Percentiles rank a stretch among this genome's conserved stretches.
Conservation (phyloP, 2,888 invertebrate genomes). For the Erannis defoliaria region DNA sequence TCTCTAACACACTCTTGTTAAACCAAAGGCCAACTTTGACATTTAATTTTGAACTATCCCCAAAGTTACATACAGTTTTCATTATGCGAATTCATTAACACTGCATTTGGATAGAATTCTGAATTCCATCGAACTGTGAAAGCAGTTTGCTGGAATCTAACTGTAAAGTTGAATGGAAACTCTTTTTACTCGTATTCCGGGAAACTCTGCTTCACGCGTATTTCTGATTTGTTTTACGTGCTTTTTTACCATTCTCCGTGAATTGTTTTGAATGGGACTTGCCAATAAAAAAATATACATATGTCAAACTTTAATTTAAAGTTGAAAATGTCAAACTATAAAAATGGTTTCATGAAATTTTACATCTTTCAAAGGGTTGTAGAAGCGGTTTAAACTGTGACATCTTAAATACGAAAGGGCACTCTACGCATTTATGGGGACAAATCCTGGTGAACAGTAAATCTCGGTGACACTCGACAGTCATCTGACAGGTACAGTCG, state of each 20-base stretch:
- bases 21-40: slow-evolving; percentile 42
- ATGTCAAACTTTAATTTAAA: background rate
- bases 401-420: slow-evolving; percentile 38
- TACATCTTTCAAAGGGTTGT: slow-evolving; percentile 23
- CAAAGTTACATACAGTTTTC: slow-evolving; percentile 62
- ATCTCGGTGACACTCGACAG: slow-evolving; percentile 69
- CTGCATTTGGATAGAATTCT: slow-evolving; percentile 67
- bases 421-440: slow-evolving; percentile 53
- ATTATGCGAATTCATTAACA: slow-evolving; percentile 69
- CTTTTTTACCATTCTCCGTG: slow-evolving; percentile 32
- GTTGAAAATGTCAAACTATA: background rate
- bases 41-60: slow-evolving; percentile 62
- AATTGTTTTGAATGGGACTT: slow-evolving; percentile 21
- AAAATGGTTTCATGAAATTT: background rate
- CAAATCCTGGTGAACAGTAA: slow-evolving; percentile 55
- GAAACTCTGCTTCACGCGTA: slow-evolving; percentile 60
- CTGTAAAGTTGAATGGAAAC: slow-evolving; percentile 68
- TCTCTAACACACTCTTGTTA: slow-evolving; percentile 28
- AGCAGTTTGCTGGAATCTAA: slow-evolving; percentile 67
- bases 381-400: slow-evolving; percentile 25
- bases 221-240: slow-evolving; percentile 47
- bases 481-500: slow-evolving; percentile 76
- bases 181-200: slow-evolving; percentile 52
- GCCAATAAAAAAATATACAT: slow-evolving; percentile 3
- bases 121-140: slow-evolving; percentile 73